Evolutionary conservation across 2,888 invertebrate genomes (phyloP), one percentile per base, ranked within the genome.

Genomic region (Caenorhabditis virilis): DNA sequence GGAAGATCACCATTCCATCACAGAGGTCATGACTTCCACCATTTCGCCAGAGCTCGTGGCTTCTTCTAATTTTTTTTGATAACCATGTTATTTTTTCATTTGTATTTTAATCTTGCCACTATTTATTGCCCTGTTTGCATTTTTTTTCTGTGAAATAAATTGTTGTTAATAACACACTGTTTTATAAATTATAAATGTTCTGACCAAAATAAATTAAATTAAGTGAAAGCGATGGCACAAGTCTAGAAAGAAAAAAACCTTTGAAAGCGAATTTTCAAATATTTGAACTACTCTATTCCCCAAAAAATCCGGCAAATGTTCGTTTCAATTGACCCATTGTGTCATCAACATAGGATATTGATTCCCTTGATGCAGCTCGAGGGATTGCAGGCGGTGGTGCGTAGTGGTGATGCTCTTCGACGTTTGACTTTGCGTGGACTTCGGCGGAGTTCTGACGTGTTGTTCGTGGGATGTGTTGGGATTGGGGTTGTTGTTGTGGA

Each of bases 281-380:
- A n/a, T n/a, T n/a, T n/a, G n/a, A 30, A 30, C n/a, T 30, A 5
- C 16, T 35, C 53, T 45, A 63, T 49, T 76, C 76, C 11, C 76
- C 74, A 47, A 76, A 76, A 41, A 76, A 72, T 23, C 72, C 72
- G n/a, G 76, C 76, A 38, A 76, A 76, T 22, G 76, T 76, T 35
- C 70, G 38, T 50, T 76, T 76, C 27, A 76, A 43, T 47, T 76
- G 76, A 41, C 74, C 74, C 76, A 76, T 76, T n/a, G 76, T 76
- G 49, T 76, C 76, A 35, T 76, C 76, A 6, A 72, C 70, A 49
- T 72, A 74, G 3, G 69, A 69, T 3, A 65, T 60, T 0, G 65
- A 65, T 39, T 65, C 65, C 46, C 35, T 47, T 2, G 65, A 65
- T 4, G 57, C 50, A 0, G 56, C 57, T 15, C 66, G 41, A 18